Base-by-base conservation (phyloP, 2,797 vertebrate species). In the Margarornis squamiger region DNA sequence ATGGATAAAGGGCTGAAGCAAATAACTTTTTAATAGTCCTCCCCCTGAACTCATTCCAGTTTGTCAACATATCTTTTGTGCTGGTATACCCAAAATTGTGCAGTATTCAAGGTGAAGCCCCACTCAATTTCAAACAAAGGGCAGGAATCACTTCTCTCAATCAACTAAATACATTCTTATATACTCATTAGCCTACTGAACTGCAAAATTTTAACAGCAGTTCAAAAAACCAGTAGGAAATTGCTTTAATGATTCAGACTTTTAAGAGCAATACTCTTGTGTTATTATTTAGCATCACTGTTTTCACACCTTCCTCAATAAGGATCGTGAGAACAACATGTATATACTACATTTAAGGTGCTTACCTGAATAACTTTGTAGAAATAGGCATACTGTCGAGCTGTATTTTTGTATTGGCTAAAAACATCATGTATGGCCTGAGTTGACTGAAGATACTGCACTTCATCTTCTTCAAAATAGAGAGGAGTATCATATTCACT, bases 351-450 rank as follows among this genome's bases (percentile, higher is more conserved):
- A 45, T 41, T 45, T 80, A 36, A 55, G 62, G 54, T 12, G 79
- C 98, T 96, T 97, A 99, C 99, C 98, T 99, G 99, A 67, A 99
- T 97, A 93, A 99, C 98, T 97, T 99, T 99, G 98, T 99, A 99
- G 98, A 99, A 99, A 97, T 99, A 99, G 18, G 99, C 99, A 27
- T 99, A 99, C 93, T 99, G 99, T 20, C 99, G 98, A 7, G 99
- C 99, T 5, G 99, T 99, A 97, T 99, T 99, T 97, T 99, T 99
- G 87, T 99, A 99, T 97, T 99, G 99, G 97, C 98, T 99, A 90
- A 99, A 98, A 84, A 99, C 97, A 36, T 99, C 99, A 27, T 99
- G 99, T 86, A 99, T 97, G 18, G 99, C 99, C 97, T 99, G 99
- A 9, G 99, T 99, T 51, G 98, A 98, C 84, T 99, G 98, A 90